Evolutionary conservation across 2,797 vertebrate genomes (phyloP).

Genomic region (Mus minutoides): DNA sequence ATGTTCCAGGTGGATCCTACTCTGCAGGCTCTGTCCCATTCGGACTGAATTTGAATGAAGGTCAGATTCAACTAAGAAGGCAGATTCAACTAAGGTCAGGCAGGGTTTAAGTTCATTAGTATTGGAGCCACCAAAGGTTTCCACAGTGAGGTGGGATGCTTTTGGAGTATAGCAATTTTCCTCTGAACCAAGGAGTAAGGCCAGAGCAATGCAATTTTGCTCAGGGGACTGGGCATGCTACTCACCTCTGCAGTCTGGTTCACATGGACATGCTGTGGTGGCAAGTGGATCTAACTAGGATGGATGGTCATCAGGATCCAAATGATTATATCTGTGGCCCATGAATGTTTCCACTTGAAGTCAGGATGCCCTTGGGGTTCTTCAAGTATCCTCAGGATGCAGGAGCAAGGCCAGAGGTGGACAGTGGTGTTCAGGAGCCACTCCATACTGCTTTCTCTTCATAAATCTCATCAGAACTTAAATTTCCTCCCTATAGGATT

Average conservation of each 20-base stretch:
- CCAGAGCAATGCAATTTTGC: background rate
- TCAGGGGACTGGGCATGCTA: background rate
- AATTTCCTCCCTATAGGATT: background rate
- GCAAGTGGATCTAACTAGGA: rapidly evolving
- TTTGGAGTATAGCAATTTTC: rapidly evolving
- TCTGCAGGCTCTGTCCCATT: background rate
- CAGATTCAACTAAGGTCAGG: too few relatives aligned
- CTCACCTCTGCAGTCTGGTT: background rate
- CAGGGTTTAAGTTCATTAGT: background rate
- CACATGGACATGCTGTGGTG: background rate
- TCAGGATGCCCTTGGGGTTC: background rate
- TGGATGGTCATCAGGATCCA: background rate
- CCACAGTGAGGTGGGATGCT: background rate
- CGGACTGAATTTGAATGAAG: background rate
- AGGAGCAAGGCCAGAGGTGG: background rate
- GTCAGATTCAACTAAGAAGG: background rate
- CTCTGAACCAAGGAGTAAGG: background rate
- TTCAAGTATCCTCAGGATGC: background rate
- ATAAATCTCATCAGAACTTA: background rate
- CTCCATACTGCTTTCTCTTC: background rate
- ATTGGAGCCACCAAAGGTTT: background rate
- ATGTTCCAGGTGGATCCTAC: background rate
- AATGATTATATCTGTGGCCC: background rate
- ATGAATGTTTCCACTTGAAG: background rate
- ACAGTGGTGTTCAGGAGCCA: background rate